Conservation (phyloP, 2,888 invertebrate genomes). For the Caenorhabditis sp. region DNA sequence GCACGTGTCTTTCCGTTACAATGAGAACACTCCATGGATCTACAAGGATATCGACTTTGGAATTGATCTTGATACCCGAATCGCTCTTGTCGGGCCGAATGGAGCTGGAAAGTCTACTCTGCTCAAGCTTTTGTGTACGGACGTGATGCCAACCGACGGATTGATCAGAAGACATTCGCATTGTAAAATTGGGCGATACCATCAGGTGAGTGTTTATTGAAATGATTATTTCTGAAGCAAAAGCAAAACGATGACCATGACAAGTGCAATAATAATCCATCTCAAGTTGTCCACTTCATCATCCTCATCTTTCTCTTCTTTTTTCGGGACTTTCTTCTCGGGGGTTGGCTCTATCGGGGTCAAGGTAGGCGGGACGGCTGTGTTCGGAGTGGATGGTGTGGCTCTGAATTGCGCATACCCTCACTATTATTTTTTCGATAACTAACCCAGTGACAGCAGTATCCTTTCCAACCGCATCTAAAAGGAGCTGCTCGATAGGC, state of each 20-base stretch:
- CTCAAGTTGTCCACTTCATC: slow-evolving; percentile 41
- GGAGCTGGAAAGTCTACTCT: slow-evolving; percentile 99
- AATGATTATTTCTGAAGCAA: slow-evolving; percentile 18
- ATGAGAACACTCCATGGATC: slow-evolving; percentile 85
- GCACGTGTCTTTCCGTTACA: slow-evolving; percentile 96
- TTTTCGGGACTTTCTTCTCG: slow-evolving; percentile 2
- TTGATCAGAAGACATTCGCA: slow-evolving; percentile 99
- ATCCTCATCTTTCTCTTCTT: slow-evolving; percentile 10
- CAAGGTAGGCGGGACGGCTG: slow-evolving; percentile 10
- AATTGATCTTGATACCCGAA: slow-evolving; percentile 94
- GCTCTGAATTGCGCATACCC: slow-evolving; percentile 9
- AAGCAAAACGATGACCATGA: slow-evolving; percentile 36
- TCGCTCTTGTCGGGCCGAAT: slow-evolving; percentile 96
- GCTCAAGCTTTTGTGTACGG: slow-evolving; percentile 93
- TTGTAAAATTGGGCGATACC: slow-evolving; percentile 95
- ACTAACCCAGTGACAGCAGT: slow-evolving; percentile 36
- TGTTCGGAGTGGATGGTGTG: slow-evolving; percentile 24
- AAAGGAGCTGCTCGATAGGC: slow-evolving; percentile 70
- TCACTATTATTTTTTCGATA: neutral
- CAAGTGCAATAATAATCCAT: slow-evolving; percentile 45
- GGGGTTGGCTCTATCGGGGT: slow-evolving; percentile 25
- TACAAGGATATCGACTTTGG: slow-evolving; percentile 98
- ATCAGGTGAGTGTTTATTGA: slow-evolving; percentile 84
- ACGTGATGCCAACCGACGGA: slow-evolving; percentile 93
- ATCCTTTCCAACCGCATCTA: slow-evolving; percentile 67